Evolutionary conservation across 2,797 vertebrate species (phyloP), one percentile per base, ranked within the genome.

Genomic region (Alosa sapidissima): DNA sequence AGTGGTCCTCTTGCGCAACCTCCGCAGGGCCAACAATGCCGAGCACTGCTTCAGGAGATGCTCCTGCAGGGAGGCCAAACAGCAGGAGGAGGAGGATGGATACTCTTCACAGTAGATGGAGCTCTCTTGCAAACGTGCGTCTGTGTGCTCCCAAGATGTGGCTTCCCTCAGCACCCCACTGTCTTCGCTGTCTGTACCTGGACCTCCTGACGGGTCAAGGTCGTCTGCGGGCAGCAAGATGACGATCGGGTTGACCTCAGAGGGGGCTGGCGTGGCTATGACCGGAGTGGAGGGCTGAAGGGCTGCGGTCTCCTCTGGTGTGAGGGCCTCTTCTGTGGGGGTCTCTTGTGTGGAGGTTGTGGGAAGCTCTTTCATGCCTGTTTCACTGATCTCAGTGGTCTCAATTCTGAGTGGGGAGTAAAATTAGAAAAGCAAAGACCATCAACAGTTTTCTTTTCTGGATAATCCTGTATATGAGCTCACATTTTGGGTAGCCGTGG

Each of bases 161-260:
- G 1, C n/a, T 51, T 83, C 84, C 83, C 95, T 92, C 84, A 94
- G 92, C 41, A 96, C 93, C 84, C 94, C 92, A 94, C 95, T 54
- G 16, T 96, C 96, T 0, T 95, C 95, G 10, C 92, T 89, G 84
- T 68, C 97, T 93, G 41, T 90, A 97, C 85, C 97, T 94, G 0
- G 96, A 96, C 16, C 96, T 94, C 83, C 92, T 92, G 89, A 95
- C 0, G 90, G 88, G 49, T 94, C 92, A 0, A 95, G 93, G 65
- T 97, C 92, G 0, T 92, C 96, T 51, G 96, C 96, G 60, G 95
- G 96, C 49, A 97, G 93, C 5, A 97, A 92, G 47, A 93, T 96
- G 83, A 97, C 95, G 28, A 96, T 95, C 10, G 91, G 94, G 88
- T 95, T 96, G 62, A 96, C 94, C 89, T 92, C 93, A 47, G 82